These are phyloP conservation scores for Diabrotica balteata DNA, from an alignment of 2,888 invertebrate species.

Conservation along the genomic window DNA sequence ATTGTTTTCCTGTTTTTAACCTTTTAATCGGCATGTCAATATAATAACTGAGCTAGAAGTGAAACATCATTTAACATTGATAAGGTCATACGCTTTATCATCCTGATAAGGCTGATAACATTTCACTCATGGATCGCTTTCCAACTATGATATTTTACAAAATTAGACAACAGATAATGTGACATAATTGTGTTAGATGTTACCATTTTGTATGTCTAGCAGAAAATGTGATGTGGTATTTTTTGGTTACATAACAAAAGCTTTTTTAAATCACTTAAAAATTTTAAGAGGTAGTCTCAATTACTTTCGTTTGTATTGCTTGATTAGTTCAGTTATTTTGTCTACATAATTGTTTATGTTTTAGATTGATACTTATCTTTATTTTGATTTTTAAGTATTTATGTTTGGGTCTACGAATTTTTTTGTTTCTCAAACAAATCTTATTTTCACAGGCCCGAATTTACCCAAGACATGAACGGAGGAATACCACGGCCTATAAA, in stretches of 20 bases:
- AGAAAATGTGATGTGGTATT: constrained; percentile 16
- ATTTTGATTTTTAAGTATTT: constrained; percentile 15
- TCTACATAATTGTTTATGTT: constrained; percentile 1
- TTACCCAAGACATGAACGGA: constrained; percentile 62
- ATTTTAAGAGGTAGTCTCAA: neutral
- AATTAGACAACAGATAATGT: constrained; percentile 28
- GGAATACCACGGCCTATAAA: constrained; percentile 69
- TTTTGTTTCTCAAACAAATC: constrained; percentile 34
- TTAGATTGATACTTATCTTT: constrained; percentile 11
- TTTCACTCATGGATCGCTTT: constrained; percentile 23
- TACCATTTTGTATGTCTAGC: constrained; percentile 1
- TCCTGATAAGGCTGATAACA: constrained; percentile 28
- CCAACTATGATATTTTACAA: constrained; percentile 29
- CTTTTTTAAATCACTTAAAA: neutral
- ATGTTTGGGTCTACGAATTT: constrained; percentile 36
- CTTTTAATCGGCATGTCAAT: constrained; percentile 12
- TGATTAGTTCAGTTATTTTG: neutral
- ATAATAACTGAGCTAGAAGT: constrained; percentile 16
- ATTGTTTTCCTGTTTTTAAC: constrained; percentile 7
- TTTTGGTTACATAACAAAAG: constrained; percentile 17
- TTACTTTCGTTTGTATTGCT: neutral
- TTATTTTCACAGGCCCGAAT: constrained; percentile 49
- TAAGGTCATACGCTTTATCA: constrained; percentile 16
- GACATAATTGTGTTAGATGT: constrained; percentile 13
- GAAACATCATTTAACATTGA: constrained; percentile 17